Conservation (phyloP, 2,888 invertebrate genomes). For the Pterostichus niger region DNA sequence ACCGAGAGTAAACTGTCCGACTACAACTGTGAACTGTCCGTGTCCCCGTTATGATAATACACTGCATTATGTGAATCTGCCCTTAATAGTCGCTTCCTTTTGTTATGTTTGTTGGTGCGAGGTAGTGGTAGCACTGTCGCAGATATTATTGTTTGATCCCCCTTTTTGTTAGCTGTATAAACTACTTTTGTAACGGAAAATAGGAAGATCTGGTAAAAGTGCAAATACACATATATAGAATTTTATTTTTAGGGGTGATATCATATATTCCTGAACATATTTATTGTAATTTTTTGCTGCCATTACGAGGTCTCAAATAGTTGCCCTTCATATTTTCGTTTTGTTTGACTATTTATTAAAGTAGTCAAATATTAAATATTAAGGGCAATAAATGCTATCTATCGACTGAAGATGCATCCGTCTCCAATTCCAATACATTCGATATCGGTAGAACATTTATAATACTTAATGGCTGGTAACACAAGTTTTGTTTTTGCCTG, state of each 20-base stretch:
- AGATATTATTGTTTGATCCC: conserved; percentile 11
- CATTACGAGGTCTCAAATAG: too few species aligned
- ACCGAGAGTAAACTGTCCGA: conserved; percentile 11
- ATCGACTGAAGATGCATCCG: too few species aligned
- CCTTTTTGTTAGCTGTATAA: conserved; percentile 27
- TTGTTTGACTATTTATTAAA: too few species aligned
- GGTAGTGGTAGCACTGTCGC: conserved; percentile 1
- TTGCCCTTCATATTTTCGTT: too few species aligned
- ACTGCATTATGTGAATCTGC: conserved; percentile 1
- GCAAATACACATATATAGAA: neutral
- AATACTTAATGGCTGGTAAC: too few species aligned
- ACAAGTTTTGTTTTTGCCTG: too few species aligned
- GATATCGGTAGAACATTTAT: too few species aligned
- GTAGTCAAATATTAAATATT: too few species aligned
- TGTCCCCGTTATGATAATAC: conserved; percentile 9
- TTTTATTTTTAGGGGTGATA: neutral
- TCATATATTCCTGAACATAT: neutral
- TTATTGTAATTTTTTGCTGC: too few species aligned
- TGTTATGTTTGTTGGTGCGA: neutral
- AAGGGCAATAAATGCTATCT: too few species aligned
- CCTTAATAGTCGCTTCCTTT: conserved; percentile 9
- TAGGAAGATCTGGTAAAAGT: conserved; percentile 10
- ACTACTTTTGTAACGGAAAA: conserved; percentile 32
- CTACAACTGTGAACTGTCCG: neutral
- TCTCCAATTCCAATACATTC: too few species aligned